Percentiles rank a stretch among this genome's conserved stretches.
Conservation (phyloP, 2,888 invertebrate genomes). For the Griposia aprilina region DNA sequence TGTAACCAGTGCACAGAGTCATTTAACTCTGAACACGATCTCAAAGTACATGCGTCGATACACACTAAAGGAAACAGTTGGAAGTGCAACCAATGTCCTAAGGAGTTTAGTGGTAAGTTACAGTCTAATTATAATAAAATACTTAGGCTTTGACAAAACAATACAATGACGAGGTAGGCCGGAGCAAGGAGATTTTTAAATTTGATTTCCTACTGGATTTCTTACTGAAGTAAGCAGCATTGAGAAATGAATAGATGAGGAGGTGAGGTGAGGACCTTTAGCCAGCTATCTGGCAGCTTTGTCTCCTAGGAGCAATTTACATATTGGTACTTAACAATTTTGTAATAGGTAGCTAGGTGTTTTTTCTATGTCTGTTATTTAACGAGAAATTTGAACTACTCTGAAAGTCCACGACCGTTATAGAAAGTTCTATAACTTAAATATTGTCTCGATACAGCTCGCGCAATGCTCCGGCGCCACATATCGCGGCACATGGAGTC, state of each 20-base stretch:
- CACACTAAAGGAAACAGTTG: slow-evolving; percentile 78
- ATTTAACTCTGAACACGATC: slow-evolving; percentile 87
- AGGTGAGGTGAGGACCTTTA: neutral
- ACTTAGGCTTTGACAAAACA: neutral
- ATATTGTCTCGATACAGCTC: slow-evolving; percentile 21
- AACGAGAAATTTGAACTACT: neutral
- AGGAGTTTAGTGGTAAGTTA: slow-evolving; percentile 87
- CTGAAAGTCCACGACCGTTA: neutral
- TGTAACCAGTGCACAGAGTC: slow-evolving; percentile 86
- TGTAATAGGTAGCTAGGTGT: neutral
- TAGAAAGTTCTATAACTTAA: neutral
- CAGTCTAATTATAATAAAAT: neutral
- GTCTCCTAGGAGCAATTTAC: neutral
- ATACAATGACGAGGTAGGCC: neutral
- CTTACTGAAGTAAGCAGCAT: neutral
- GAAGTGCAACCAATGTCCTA: slow-evolving; percentile 87
- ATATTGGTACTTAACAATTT: neutral
- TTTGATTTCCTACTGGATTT: no score
- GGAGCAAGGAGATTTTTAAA: neutral
- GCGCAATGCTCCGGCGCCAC: slow-evolving; percentile 85
- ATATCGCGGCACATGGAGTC: slow-evolving; percentile 88
- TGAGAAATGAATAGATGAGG: neutral
- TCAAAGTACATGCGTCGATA: slow-evolving; percentile 85
- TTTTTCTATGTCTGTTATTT: neutral
- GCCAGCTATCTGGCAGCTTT: neutral